These are phyloP conservation scores for Zelostemma sp. DNA, from an alignment of 1,140 invertebrate genomes.

Conservation along the genomic window DNA sequence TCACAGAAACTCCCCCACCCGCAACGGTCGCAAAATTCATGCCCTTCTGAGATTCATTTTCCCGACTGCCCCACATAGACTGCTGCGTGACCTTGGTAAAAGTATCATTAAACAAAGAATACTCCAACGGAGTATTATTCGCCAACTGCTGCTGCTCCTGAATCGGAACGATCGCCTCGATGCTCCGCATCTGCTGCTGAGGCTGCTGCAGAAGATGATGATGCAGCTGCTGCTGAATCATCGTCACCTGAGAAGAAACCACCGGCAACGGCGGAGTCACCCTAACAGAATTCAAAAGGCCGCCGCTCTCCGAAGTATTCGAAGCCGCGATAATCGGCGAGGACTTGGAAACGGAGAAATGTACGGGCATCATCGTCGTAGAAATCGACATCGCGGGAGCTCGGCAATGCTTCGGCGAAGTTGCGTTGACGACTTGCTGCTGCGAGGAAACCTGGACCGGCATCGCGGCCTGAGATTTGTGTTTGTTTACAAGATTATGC, in stretches of 20 bases:
- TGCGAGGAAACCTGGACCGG: conserved; percentile 54
- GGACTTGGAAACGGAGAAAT: conserved; percentile 61
- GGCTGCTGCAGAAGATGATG: conserved; percentile 32
- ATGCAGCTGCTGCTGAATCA: conserved; percentile 39
- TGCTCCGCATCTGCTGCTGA: conserved; percentile 48
- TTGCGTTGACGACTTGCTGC: conserved; percentile 52
- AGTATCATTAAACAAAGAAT: conserved; percentile 84
- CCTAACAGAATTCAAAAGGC: conserved; percentile 36
- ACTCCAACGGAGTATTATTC: conserved; percentile 72
- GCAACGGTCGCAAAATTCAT: conserved; percentile 83
- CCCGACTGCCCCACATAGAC: conserved; percentile 75
- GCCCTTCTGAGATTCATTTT: conserved; percentile 76
- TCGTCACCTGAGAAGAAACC: conserved; percentile 36
- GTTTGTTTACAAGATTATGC: conserved; percentile 49
- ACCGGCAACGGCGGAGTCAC: conserved; percentile 55
- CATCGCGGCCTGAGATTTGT: conserved; percentile 46
- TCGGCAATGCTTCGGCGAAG: conserved; percentile 71
- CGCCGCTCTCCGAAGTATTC: conserved; percentile 36
- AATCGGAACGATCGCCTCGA: too few relatives aligned
- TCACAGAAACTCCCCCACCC: conserved; percentile 72
- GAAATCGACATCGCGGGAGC: conserved; percentile 70
- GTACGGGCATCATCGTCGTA: conserved; percentile 57
- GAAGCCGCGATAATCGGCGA: conserved; percentile 29
- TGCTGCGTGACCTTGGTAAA: conserved; percentile 77
- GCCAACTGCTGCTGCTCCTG: conserved; percentile 48